Evolutionary conservation across 1,140 invertebrate genomes (phyloP), one percentile per base, ranked within the genome.

Genomic region (Halictus rubicundus): DNA sequence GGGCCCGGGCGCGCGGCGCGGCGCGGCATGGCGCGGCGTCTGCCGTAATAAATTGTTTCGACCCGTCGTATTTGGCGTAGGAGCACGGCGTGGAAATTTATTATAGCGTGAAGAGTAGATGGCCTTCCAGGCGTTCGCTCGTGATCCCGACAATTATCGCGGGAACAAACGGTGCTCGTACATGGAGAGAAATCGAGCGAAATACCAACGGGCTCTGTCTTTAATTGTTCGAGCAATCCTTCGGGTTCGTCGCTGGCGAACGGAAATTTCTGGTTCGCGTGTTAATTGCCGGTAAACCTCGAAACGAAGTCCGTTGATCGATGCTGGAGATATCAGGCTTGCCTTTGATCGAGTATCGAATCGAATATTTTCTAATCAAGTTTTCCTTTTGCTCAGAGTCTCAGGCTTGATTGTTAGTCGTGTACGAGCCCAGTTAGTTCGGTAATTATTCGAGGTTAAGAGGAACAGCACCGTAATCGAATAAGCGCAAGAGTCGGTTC

Each of bases 31-130:
- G 42, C 10, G 42, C 42, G 9, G 42, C 42, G 42, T 46, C 42
- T 14, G 42, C 42, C 59, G 80, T 25, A 39, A 79, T 78, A 81
- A 81, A 81, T 78, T 78, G 57, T 81, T 78, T 78, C 61, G 61
- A 21, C 75, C 59, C 80, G 63, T 80, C 77, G 74, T 68, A 69
- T 76, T 80, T 76, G 78, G 78, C 78, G 78, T 49, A 76, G 52
- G 72, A 49, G 49, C 65, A 25, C 23, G 14, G 8, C 25, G n/a
- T 19, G 9, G 49, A 68, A 77, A 81, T 77, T 81, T 77, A 76
- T 77, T 77, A 37, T 27, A 23, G 57, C 65, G n/a, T 9, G 39
- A n/a, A 16, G 32, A 32, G 65, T 25, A 2, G 46, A 23, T 21
- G 52, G 21, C 19, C 73, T 77, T 81, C 66, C 74, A 64, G 27